Conservation (phyloP, 1,140 invertebrate species). For the Micrasema longulum region DNA sequence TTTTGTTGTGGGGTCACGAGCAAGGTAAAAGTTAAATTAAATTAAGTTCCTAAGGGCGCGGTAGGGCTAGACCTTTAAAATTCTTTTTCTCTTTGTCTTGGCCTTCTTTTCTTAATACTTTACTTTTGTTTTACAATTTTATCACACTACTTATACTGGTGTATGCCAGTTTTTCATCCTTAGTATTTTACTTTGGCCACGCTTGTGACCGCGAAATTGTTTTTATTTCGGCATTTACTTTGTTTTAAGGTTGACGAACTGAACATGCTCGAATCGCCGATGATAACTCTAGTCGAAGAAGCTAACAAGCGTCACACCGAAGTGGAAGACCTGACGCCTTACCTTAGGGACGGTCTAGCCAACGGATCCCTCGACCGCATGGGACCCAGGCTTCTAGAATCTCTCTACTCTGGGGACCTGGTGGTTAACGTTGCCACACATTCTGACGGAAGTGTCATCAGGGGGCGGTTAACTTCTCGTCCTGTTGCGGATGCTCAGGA, state of each 20-base stretch:
- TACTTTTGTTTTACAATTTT: too few relatives aligned
- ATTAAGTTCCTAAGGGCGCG: too few relatives aligned
- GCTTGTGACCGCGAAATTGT: too few relatives aligned
- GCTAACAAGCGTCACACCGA: constrained; percentile 76
- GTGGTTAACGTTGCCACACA: constrained; percentile 78
- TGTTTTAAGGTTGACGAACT: constrained; percentile 67
- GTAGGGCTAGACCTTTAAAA: too few relatives aligned
- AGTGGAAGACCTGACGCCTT: constrained; percentile 76
- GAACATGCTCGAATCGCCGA: constrained; percentile 69
- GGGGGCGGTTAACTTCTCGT: constrained; percentile 75
- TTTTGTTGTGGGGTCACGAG: too few relatives aligned
- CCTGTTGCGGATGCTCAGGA: constrained; percentile 82
- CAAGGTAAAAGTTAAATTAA: too few relatives aligned
- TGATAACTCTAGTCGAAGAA: constrained; percentile 79
- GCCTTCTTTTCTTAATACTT: too few relatives aligned
- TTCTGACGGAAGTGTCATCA: constrained; percentile 68
- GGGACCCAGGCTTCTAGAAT: constrained; percentile 78
- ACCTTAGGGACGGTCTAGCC: constrained; percentile 71
- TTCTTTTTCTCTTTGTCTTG: too few relatives aligned
- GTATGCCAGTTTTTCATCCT: too few relatives aligned
- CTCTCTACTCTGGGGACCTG: constrained; percentile 83
- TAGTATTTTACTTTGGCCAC: too few relatives aligned
- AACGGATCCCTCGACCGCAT: constrained; percentile 76
- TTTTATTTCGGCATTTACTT: too few relatives aligned
- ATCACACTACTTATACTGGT: too few relatives aligned